Evolutionary conservation across 1,140 invertebrate species (phyloP), one percentile per base, ranked within the genome.

Genomic region (Aphelenchoides fujianensis): DNA sequence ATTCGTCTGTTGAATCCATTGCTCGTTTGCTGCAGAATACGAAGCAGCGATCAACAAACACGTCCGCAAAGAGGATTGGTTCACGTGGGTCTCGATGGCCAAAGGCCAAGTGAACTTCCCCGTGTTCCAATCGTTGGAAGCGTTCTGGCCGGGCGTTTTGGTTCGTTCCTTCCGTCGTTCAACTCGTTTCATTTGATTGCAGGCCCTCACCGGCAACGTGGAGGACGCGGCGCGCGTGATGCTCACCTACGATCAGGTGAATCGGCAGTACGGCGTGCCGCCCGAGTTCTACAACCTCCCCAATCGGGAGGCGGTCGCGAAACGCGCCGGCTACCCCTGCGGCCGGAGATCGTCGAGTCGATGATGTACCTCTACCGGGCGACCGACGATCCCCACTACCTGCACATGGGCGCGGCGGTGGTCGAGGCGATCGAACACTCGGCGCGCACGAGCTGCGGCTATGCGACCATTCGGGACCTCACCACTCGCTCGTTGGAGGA

Each of bases 51-150:
- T 98, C 52, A 87, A 89, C 70, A 92, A 93, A 78, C 92, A 97
- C 82, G 86, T 98, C 79, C 91, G 91, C 73, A 90, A 91, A 79
- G 93, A 95, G 79, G 95, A 98, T 84, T 94, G 92, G 92, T 95
- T 95, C 82, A 89, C 96, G 74, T 97, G 94, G 95, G 94, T 93
- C 0, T 92, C 92, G 27, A 97, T 97, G 94, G 89, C 90, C 9
- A 93, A 94, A 84, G 97, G 94, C 0, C 91, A 93, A 82, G 91
- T 97, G 1, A 96, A 95, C 2, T 86, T 97, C 72, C 94, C 96
- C 0, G 91, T 98, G 1, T 98, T 98, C 85, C 96, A 98, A 84
- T 97, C 94, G 0, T 87, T 99, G 7, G 96, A 99, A 87, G 92
- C 95, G 0, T 99, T 94, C 84, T 99, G 95, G 94, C 97, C 97